phyloP scores from a whole-genome alignment of 1,140 invertebrate genomes.

The Branchinecta lindahli region DNA sequence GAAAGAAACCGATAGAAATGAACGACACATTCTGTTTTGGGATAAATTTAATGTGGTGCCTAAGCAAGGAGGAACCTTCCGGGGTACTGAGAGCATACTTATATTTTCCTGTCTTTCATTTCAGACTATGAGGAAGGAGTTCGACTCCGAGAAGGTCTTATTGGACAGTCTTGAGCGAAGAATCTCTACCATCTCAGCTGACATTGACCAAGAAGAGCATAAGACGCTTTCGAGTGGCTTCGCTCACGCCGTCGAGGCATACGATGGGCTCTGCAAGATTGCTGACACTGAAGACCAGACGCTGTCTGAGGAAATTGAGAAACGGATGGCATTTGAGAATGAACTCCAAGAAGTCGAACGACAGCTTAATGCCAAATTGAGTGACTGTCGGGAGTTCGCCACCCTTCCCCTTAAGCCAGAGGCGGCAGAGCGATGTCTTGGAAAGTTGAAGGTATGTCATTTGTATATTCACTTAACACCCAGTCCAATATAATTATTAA shows the following conservation, averaged over 20 bases:
- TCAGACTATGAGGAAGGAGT: constrained; percentile 56
- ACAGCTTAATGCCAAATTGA: constrained; percentile 59
- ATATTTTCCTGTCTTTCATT: constrained; percentile 21
- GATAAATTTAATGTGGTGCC: too few species aligned
- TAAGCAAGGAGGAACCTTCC: too few species aligned
- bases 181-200: constrained; percentile 60
- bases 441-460: constrained; percentile 41
- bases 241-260: constrained; percentile 32
- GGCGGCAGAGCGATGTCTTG: constrained; percentile 54
- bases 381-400: constrained; percentile 41
- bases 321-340: constrained; percentile 45
- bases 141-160: constrained; percentile 62
- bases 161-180: constrained; percentile 66
- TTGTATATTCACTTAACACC: too few species aligned
- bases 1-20: too few species aligned
- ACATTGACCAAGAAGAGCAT: constrained; percentile 60
- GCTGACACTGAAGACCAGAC: constrained; percentile 47
- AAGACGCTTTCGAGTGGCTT: constrained; percentile 51
- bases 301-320: constrained; percentile 45
- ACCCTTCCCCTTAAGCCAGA: constrained; percentile 48
- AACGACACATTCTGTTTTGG: too few species aligned
- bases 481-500: too few species aligned
- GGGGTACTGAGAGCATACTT: too few species aligned
- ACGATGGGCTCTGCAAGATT: constrained; percentile 27
- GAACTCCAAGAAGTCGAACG: constrained; percentile 55